Conservation (phyloP, 2,113 vertebrate species). For the Alosa alosa region DNA sequence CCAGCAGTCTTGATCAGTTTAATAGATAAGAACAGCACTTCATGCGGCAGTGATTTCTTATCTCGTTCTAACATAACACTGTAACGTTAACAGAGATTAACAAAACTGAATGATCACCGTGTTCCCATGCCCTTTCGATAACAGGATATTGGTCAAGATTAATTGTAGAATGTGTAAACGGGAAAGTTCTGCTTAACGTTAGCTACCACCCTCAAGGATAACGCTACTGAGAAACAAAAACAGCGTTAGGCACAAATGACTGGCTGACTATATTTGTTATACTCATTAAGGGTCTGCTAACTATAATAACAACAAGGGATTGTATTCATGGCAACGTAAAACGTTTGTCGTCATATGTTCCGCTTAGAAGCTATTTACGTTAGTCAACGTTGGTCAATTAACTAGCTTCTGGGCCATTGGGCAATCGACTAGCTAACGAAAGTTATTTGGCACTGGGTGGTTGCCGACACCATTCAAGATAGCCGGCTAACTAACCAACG, state of each 20-base stretch:
- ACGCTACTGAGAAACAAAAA: background rate
- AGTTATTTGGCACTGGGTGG: background rate
- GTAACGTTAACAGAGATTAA: background rate
- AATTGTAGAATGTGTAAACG: background rate
- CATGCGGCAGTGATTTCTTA: background rate
- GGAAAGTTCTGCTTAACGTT: background rate
- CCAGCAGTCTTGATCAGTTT: background rate
- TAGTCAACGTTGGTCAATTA: background rate
- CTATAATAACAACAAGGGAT: background rate
- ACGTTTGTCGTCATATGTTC: background rate
- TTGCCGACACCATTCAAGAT: background rate
- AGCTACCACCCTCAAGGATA: background rate
- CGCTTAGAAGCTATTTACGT: background rate
- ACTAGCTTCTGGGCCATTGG: background rate
- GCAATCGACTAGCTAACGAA: background rate
- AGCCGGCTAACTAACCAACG: constrained; percentile 10
- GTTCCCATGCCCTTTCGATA: background rate
- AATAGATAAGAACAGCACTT: background rate
- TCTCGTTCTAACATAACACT: constrained; percentile 3
- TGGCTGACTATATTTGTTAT: background rate
- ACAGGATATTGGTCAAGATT: background rate
- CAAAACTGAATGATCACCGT: background rate
- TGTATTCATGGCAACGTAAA: background rate
- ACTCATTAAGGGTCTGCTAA: background rate
- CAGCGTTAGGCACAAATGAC: background rate